Evolutionary conservation across 2,797 vertebrate genomes (phyloP), one percentile per base, ranked within the genome.

Genomic region (Hybognathus amarus): DNA sequence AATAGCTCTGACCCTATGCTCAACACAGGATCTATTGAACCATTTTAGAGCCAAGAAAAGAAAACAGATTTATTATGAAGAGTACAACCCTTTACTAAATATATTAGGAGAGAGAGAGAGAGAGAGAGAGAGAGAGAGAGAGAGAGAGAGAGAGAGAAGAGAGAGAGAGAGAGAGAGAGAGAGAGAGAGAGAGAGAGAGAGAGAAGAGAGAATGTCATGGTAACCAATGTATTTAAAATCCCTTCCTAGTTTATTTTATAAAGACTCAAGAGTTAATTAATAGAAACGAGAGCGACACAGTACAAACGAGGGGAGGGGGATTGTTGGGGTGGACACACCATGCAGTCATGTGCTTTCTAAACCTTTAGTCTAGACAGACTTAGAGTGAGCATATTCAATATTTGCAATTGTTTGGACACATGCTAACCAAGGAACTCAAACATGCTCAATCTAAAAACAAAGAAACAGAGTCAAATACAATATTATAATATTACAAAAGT

Each of bases 21-120:
- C 80, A 74, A 68, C 11, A 38, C 73, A 80, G 73, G 40, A 47
- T 67, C 50, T 67, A 88, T 80, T 70, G 80, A 88, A 83, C 76
- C 38, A 38, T 81, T 74, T 27, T 27, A 74, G 79, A 73, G 38
- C 56, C 68, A 83, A 77, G 63, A 83, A 77, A 73, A 75, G 79
- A 73, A 73, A 85, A 68, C 76, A 63, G 42, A 85, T 75, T 85
- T 64, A 79, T 73, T 80, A 36, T 73, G 63, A 68, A 82, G 71
- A 79, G 70, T 54, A 59, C 27, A 83, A 69, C 66, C 27, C 74
- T 69, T 71, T 79, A 52, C 59, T 79, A 45, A 61, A 17, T 1
- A 77, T 71, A 77, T 69, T 76, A 71, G 82, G 33, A 3, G 20
- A 38, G 74, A 70, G 64, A 78, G 61, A 61, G 24, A 27, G 50